These are phyloP conservation scores for Galagoides demidoff DNA, from an alignment of 2,797 vertebrate genomes.

Conservation along the genomic window DNA sequence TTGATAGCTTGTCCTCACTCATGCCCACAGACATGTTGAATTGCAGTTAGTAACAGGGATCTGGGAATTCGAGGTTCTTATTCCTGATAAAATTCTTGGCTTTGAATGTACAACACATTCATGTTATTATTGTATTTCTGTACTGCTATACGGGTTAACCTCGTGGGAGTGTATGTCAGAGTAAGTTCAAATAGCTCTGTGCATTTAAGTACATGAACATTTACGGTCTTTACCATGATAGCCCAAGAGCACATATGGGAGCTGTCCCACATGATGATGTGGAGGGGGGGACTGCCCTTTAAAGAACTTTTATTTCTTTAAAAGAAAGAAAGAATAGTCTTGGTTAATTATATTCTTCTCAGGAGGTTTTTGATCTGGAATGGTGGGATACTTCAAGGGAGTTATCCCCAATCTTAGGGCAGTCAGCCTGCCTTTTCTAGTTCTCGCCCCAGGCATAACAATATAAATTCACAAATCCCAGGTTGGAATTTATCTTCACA, in stretches of 20 bases:
- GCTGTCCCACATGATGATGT: background rate
- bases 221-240: background rate
- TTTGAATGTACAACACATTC: background rate
- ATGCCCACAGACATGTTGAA: background rate
- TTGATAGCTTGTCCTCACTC: background rate
- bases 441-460: background rate
- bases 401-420: background rate
- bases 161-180: background rate
- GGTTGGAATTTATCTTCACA: background rate
- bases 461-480: background rate
- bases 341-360: slow-evolving; percentile 33
- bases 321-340: background rate
- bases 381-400: background rate
- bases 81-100: background rate
- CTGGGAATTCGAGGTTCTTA: background rate
- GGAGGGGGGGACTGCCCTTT: background rate
- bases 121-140: background rate
- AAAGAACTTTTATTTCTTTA: slow-evolving; percentile 1
- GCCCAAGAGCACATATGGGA: background rate
- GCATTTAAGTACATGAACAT: background rate
- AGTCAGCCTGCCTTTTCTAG: background rate
- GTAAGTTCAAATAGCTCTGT: background rate
- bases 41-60: background rate
- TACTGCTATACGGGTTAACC: background rate
- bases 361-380: background rate